phyloP scores from a whole-genome alignment of 1,140 invertebrate genomes.

The Drosophila busckii region DNA sequence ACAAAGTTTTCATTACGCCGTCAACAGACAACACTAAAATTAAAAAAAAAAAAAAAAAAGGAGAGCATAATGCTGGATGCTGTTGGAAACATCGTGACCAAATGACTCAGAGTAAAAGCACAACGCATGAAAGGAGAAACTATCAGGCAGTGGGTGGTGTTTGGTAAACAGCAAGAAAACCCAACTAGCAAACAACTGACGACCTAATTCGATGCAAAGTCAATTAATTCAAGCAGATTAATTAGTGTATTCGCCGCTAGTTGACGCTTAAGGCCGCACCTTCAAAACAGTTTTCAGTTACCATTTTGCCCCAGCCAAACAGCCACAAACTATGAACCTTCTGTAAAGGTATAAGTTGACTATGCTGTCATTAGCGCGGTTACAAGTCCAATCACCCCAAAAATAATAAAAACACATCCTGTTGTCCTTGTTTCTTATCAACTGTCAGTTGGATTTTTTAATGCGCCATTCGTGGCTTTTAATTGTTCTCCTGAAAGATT shows the following conservation, averaged over 20 bases:
- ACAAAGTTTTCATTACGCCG: slow-evolving; percentile 72
- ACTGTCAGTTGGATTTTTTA: slow-evolving; percentile 47
- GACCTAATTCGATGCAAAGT: slow-evolving; percentile 69
- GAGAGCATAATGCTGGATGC: slow-evolving; percentile 47
- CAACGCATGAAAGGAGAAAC: background rate
- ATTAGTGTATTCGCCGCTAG: slow-evolving; percentile 66
- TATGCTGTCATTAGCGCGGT: slow-evolving; percentile 57
- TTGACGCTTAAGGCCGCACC: slow-evolving; percentile 62
- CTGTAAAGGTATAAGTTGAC: slow-evolving; percentile 53
- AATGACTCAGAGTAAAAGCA: slow-evolving; percentile 33
- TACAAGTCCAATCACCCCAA: slow-evolving; percentile 48
- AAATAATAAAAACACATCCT: too few relatives aligned
- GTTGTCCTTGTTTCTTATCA: slow-evolving; percentile 24
- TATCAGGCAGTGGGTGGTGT: background rate
- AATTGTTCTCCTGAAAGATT: slow-evolving; percentile 62
- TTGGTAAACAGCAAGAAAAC: slow-evolving; percentile 4
- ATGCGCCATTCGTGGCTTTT: slow-evolving; percentile 57
- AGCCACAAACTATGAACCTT: too few relatives aligned
- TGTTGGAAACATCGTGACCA: slow-evolving; percentile 26
- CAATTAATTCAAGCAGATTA: slow-evolving; percentile 72
- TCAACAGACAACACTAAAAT: slow-evolving; percentile 25
- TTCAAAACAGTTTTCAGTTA: slow-evolving; percentile 43
- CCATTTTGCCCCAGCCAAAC: slow-evolving; percentile 20
- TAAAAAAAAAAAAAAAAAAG: slow-evolving; percentile 3
- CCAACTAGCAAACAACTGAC: slow-evolving; percentile 48